Evolutionary conservation across 2,113 vertebrate species (phyloP).

Genomic region (Oncorhynchus kisutch): DNA sequence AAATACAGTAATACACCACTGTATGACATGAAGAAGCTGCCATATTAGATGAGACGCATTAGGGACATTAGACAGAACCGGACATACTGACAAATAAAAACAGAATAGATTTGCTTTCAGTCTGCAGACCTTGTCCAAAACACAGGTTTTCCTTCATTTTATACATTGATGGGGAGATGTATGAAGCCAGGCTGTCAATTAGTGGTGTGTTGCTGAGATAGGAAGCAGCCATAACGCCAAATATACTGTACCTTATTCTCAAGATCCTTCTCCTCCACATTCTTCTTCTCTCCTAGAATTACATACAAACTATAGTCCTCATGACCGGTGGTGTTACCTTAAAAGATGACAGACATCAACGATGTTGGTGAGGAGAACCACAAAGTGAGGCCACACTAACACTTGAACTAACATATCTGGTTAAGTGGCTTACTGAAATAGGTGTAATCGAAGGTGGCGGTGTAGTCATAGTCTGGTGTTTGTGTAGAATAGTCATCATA

Average conservation of each 20-base stretch:
- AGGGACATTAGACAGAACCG: too few species aligned
- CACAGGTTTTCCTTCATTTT: too few species aligned
- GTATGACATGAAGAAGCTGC: too few species aligned
- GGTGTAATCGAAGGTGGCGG: conserved; percentile 5
- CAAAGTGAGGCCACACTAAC: not conserved
- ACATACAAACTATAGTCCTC: not conserved
- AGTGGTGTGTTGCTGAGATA: too few species aligned
- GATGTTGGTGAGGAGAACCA: not conserved
- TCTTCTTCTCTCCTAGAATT: not conserved
- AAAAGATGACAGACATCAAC: not conserved
- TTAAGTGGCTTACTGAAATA: conserved; percentile 9
- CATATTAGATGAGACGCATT: too few species aligned
- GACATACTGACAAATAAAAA: too few species aligned
- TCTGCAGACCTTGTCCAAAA: too few species aligned
- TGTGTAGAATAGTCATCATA: not conserved
- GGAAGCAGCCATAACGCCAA: too few species aligned
- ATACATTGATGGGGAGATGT: too few species aligned
- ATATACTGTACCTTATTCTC: not conserved
- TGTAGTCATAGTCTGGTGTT: conserved; percentile 29
- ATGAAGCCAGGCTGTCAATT: too few species aligned
- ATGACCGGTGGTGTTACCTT: not conserved
- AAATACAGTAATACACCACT: too few species aligned
- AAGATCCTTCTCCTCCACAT: not conserved
- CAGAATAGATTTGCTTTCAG: too few species aligned
- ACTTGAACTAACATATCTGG: not conserved